Conservation (phyloP, 2,113 vertebrate species). For the Lycaon pictus region DNA sequence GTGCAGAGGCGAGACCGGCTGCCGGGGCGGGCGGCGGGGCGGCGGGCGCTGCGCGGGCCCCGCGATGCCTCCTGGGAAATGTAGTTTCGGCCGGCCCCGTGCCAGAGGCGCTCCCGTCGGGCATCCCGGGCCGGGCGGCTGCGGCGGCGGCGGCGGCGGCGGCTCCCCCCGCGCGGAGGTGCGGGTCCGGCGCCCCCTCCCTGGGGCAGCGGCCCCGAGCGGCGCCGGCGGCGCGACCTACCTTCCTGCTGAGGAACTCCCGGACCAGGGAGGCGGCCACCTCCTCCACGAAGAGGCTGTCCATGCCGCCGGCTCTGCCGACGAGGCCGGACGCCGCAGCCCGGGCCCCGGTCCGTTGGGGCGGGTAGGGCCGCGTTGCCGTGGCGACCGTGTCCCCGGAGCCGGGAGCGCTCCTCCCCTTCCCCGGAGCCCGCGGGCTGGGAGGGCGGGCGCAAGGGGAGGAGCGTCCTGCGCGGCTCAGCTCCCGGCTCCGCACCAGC, state of each 20-base stretch:
- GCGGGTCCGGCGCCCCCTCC: neutral
- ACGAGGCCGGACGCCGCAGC: conserved; percentile 40
- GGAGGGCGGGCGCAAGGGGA: neutral
- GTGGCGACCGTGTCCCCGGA: conserved; percentile 68
- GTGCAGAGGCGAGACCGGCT: too few species aligned
- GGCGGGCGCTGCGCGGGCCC: neutral
- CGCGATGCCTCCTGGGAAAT: conserved; percentile 80
- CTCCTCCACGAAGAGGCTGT: conserved; percentile 89
- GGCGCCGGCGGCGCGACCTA: conserved; percentile 53
- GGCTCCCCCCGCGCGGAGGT: neutral
- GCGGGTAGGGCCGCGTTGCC: conserved; percentile 80
- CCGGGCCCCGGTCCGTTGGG: conserved; percentile 18
- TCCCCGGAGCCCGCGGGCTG: neutral
- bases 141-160: too few species aligned
- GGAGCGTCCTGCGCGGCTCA: conserved; percentile 4
- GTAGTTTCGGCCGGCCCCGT: conserved; percentile 68
- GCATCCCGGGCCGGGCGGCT: neutral
- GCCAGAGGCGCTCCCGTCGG: neutral
- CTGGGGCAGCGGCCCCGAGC: neutral
- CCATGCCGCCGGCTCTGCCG: conserved; percentile 84
- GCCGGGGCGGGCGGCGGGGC: neutral
- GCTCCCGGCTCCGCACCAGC: neutral
- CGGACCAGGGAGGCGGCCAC: conserved; percentile 94
- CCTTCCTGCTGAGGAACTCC: conserved; percentile 96
- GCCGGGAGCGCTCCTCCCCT: conserved; percentile 77